Evolutionary conservation across 2,888 invertebrate genomes (phyloP), one percentile per base, ranked within the genome.

Genomic region (Drosophila nr. fundita): DNA sequence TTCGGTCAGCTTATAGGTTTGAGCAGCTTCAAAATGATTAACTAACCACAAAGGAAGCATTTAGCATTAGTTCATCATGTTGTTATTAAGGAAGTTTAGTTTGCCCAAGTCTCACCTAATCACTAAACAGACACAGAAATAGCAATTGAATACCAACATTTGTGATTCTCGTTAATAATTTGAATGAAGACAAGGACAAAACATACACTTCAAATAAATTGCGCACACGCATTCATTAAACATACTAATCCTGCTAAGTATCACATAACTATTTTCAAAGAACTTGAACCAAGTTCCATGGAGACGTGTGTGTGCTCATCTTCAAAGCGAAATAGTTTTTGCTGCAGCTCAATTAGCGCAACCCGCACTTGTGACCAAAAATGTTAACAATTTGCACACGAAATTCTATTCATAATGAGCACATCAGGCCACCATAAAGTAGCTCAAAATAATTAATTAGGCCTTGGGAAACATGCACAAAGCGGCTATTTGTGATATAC

Each of bases 401-500:
- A 59, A 65, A 57, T 68, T 63, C 60, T 61, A 76, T 76, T 76
- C 63, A 71, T 80, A 71, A 76, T 76, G 64, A 65, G 61, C 48
- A 62, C 60, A 53, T 65, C 64, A 68, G 73, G 48, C 58, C 49
- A 32, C 30, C 52, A 66, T 63, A 36, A 40, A 61, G 61, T 30
- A 38, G 32, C 55, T 40, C 18, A 58, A 64, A 60, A 54, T 75
- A 79, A 67, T 70, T 79, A 79, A 78, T 70, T 67, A 24, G 70
- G 40, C 64, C 61, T 61, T 66, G 53, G 60, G 7, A 42, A 55
- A 53, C 15, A 34, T 34, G 62, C 75, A 62, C 71, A 75, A 50
- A 55, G 64, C 69, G 67, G 58, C 67, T 69, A 79, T 70, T 70
- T 53, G 60, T 59, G 58, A 48, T 61, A n/a, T 36, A 6, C 27